Base-by-base conservation (phyloP, 2,888 invertebrate genomes). In the Trichopria drosophilae region DNA sequence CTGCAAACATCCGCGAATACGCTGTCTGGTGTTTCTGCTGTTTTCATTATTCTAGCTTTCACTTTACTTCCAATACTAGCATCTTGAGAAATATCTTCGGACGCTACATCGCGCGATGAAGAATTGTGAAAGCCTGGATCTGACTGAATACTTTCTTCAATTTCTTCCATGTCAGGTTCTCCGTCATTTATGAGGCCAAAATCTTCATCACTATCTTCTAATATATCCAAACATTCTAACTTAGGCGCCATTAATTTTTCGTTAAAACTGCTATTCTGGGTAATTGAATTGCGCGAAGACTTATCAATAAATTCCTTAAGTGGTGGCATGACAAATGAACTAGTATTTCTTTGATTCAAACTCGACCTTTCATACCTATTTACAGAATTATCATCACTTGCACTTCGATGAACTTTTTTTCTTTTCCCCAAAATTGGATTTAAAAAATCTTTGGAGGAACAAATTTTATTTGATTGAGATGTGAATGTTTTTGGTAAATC, bases 101-200 rank as follows among this genome's bases (percentile, higher is more conserved):
- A 82, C 81, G 76, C 71, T 85, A 85, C 84, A 65, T 71, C 67
- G 81, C 85, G 85, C 79, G 83, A 83, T 68, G 84, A 84, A 57
- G 77, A 74, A 48, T 77, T 77, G 54, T 75, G 75, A 40, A 73
- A 69, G 41, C 78, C 79, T 67, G 87, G 86, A 73, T 87, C 87
- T 65, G 87, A 84, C 72, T 80, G 78, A 58, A 80, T 76, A 71
- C 83, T 84, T 61, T 86, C 84, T 74, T n/a, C n/a, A 77, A 88
- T 84, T 68, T 86, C 85, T 56, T 82, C 81, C 64, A 84, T 79
- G 69, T 85, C 84, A 68, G 76, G 77, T 75, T 77, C 75, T 57
- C 90, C 90, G 73, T 91, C 88, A 67, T 88, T 88, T 54, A n/a
- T n/a, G n/a, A 88, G 78, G 59, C 90, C 90, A 75, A 91, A 83